Evolutionary conservation across 2,888 invertebrate genomes (phyloP).

Genomic region (Diachrysia chrysitis): DNA sequence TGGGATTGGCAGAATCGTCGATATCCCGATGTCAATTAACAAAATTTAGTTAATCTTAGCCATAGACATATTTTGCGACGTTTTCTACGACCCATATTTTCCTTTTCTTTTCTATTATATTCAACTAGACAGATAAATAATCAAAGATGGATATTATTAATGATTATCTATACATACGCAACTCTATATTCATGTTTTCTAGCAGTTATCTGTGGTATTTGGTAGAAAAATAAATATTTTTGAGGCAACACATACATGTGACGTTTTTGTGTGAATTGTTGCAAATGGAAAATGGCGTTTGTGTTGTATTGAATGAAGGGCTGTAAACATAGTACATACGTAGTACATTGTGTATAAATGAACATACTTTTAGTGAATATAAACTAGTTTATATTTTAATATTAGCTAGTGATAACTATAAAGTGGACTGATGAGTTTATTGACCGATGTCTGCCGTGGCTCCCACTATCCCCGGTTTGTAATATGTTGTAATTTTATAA

Average conservation of each 20-base stretch:
- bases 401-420: slow-evolving; percentile 72
- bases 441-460: slow-evolving; percentile 89
- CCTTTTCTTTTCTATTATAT: no score
- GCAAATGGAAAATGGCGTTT: slow-evolving; percentile 84
- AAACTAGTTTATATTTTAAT: slow-evolving; percentile 59
- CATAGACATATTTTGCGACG: no score
- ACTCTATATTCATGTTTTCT: no score
- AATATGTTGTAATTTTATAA: slow-evolving; percentile 34
- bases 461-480: slow-evolving; percentile 88
- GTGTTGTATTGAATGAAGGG: slow-evolving; percentile 82
- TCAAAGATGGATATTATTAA: no score
- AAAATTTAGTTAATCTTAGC: no score
- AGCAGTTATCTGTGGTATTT: not conserved
- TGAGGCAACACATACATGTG: slow-evolving; percentile 43
- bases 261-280: slow-evolving; percentile 53
- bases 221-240: not conserved
- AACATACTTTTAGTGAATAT: slow-evolving; percentile 55
- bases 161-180: no score
- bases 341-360: slow-evolving; percentile 64
- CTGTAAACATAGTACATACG: slow-evolving; percentile 84
- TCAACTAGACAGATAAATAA: no score
- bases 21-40: no score
- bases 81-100: no score
- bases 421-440: slow-evolving; percentile 87
- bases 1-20: no score